Percentiles rank a stretch among this genome's conserved stretches.
These are phyloP conservation scores for Temnopleurus reevesii DNA, from an alignment of 53 echinoderm and acorn worm species.

Conservation along the genomic window DNA sequence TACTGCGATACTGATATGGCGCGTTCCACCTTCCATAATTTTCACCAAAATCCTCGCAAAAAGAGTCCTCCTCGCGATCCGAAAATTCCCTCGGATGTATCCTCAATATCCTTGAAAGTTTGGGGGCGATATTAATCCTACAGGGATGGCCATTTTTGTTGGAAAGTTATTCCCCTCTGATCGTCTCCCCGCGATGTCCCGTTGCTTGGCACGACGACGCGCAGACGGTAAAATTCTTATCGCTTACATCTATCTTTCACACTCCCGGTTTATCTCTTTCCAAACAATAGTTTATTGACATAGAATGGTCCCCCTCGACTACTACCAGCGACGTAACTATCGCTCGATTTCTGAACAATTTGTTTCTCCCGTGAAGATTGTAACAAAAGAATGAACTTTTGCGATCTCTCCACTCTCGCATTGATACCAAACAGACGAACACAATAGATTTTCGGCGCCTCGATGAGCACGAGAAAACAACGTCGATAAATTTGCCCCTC, in stretches of 20 bases:
- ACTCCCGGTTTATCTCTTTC: background rate
- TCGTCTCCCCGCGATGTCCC: background rate
- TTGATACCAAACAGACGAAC: slow-evolving; percentile 3
- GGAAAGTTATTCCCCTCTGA: background rate
- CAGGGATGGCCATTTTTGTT: background rate
- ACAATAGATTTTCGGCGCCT: slow-evolving; percentile 38
- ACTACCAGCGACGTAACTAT: slow-evolving; percentile 15
- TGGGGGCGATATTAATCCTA: background rate
- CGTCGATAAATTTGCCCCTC: background rate
- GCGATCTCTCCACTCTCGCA: background rate
- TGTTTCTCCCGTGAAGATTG: slow-evolving; percentile 19
- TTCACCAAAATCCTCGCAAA: background rate
- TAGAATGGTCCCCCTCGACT: background rate
- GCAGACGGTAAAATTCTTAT: background rate
- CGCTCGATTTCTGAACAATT: slow-evolving; percentile 27
- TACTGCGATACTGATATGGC: slow-evolving; percentile 65
- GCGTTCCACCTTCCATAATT: slow-evolving; percentile 33
- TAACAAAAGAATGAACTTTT: slow-evolving; percentile 17
- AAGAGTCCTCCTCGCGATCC: background rate
- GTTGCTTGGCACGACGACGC: slow-evolving; percentile 53
- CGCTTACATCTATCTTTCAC: slow-evolving; percentile 49
- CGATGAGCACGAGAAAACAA: slow-evolving; percentile 23
- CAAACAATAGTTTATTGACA: slow-evolving; percentile 31
- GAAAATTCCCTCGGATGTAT: background rate
- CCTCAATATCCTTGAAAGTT: background rate